phyloP scores from a whole-genome alignment of 53 echinoderm and acorn worm species.

The Zoroaster sp. region DNA sequence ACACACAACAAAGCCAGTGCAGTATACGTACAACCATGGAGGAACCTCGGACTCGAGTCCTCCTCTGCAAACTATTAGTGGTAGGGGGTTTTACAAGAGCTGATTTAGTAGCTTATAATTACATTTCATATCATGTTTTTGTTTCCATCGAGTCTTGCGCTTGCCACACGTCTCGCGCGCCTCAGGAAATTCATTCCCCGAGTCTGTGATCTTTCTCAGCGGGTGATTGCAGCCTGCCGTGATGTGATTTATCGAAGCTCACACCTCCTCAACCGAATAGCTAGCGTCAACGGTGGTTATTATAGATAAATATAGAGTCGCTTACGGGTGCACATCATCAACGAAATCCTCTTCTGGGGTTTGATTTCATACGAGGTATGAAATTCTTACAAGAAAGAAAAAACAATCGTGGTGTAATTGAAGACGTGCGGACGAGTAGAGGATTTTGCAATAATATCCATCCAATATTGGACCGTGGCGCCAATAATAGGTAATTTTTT shows the following conservation, averaged over 20 bases:
- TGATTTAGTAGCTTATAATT: no score
- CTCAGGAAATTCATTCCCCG: neutral
- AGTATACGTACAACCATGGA: no score
- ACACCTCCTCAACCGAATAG: neutral
- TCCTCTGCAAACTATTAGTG: no score
- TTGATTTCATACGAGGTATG: neutral
- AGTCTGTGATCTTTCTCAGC: neutral
- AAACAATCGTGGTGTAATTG: neutral
- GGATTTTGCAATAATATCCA: neutral
- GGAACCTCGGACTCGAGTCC: no score
- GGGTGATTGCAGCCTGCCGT: neutral
- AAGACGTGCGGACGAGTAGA: neutral
- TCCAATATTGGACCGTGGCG: neutral
- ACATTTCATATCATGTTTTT: neutral
- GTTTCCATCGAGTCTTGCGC: neutral
- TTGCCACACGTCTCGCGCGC: neutral
- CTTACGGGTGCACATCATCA: neutral
- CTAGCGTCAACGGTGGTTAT: slow-evolving; percentile 1
- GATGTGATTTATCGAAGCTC: neutral
- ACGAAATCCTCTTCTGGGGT: neutral
- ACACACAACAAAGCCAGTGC: no score
- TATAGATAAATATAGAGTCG: neutral
- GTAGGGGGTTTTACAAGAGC: no score
- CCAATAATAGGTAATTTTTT: neutral
- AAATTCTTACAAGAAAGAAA: neutral